A percentile compares a stretch with the other conserved stretches of the same genome.
Evolutionary conservation across 1,140 invertebrate genomes (phyloP).

Genomic region (Drosophila prosaltans): DNA sequence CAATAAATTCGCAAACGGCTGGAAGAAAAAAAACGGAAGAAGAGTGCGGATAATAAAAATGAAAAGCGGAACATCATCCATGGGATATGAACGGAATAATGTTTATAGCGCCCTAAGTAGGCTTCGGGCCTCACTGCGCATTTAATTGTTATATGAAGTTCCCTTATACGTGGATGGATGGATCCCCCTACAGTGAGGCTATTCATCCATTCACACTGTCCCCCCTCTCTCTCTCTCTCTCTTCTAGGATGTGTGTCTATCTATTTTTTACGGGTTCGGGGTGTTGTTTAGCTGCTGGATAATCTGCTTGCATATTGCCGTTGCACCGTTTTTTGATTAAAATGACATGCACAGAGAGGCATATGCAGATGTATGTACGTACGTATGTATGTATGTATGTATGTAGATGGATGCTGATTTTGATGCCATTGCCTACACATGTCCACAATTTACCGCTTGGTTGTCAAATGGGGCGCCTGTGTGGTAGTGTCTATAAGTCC

Average conservation of each 20-base stretch:
- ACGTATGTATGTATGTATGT: too few relatives aligned
- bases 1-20: conserved; percentile 74
- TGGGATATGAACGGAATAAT: not conserved
- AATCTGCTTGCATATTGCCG: conserved; percentile 72
- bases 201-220: conserved; percentile 40
- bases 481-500: conserved; percentile 56
- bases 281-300: conserved; percentile 79
- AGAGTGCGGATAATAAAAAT: conserved; percentile 11
- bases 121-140: conserved; percentile 63
- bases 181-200: conserved; percentile 7
- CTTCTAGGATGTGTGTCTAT: not conserved
- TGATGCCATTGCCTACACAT: conserved; percentile 3
- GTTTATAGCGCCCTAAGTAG: conserved; percentile 67
- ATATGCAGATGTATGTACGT: conserved; percentile 9
- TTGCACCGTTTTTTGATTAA: conserved; percentile 67
- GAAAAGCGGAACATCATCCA: conserved; percentile 12
- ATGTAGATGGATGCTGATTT: not conserved
- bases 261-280: conserved; percentile 27
- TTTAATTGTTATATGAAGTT: conserved; percentile 63
- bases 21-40: conserved; percentile 32
- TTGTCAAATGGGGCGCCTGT: conserved; percentile 44
- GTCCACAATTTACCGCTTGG: conserved; percentile 37
- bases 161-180: not conserved
- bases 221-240: not conserved
- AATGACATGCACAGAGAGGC: conserved; percentile 44